phyloP scores from a whole-genome alignment of 1,140 invertebrate species.

The Periplaneta americana region DNA sequence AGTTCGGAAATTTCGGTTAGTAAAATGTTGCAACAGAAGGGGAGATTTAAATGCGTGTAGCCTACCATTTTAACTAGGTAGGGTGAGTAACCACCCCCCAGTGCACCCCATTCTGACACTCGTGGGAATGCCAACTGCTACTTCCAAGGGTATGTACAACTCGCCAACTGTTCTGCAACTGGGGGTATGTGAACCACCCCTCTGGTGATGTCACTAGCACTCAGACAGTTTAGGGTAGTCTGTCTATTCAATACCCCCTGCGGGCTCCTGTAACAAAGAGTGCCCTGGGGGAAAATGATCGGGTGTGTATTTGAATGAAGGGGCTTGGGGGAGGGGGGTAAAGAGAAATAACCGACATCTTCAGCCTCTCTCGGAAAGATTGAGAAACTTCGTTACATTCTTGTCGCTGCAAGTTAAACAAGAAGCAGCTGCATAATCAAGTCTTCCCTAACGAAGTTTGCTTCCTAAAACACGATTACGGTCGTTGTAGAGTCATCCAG shows the following conservation, averaged over 20 bases:
- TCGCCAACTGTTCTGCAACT: not conserved
- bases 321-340: not conserved
- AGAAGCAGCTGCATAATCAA: not conserved
- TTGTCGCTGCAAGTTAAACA: not conserved
- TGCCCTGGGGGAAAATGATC: not conserved
- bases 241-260: not conserved
- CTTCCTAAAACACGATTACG: not conserved
- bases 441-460: not conserved
- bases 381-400: no score
- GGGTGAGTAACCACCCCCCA: not conserved
- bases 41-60: no score
- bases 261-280: not conserved
- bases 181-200: not conserved
- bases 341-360: no score
- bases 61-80: no score
- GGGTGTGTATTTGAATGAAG: not conserved
- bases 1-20: no score
- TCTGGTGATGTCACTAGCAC: not conserved
- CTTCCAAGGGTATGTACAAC: not conserved
- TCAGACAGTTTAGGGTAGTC: not conserved
- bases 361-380: no score
- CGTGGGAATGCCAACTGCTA: not conserved
- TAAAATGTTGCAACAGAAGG: no score
- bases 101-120: not conserved
- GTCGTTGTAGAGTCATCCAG: not conserved